These are phyloP conservation scores for Leontopithecus rosalia DNA, from an alignment of 2,797 vertebrate genomes.

Conservation along the genomic window DNA sequence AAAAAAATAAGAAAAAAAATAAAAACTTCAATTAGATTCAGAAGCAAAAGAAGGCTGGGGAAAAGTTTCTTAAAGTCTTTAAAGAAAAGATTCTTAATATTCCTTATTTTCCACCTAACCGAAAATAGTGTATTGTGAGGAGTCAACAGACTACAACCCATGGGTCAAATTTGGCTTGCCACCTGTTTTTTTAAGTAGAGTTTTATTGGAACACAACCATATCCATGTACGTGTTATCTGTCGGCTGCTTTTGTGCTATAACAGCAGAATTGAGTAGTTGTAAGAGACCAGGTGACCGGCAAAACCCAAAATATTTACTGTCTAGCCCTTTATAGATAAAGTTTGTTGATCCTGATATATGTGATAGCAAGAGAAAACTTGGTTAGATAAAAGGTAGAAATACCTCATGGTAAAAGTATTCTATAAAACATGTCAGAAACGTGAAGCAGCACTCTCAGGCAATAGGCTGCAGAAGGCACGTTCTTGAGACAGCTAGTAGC, in stretches of 20 bases:
- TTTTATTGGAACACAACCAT: neutral
- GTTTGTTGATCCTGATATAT: neutral
- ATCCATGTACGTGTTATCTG: neutral
- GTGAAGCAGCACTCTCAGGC: neutral
- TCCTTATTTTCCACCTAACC: neutral
- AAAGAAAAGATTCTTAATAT: neutral
- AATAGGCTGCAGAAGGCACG: accelerated
- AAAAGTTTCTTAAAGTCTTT: neutral
- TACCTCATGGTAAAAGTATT: neutral
- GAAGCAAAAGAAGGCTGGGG: neutral
- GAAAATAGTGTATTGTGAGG: constrained; percentile 15
- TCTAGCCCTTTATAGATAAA: neutral
- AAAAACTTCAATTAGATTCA: constrained; percentile 23
- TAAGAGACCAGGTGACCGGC: neutral
- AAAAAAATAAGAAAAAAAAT: neutral
- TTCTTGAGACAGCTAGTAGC: neutral
- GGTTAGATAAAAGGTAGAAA: neutral
- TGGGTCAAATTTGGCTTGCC: neutral
- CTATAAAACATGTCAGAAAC: neutral
- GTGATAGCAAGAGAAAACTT: neutral
- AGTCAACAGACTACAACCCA: neutral
- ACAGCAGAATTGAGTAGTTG: neutral
- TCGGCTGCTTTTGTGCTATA: neutral
- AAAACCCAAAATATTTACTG: neutral
- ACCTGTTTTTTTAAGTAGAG: neutral